Evolutionary conservation across 1,140 invertebrate genomes (phyloP).

Genomic region (Sycophaga agraensis): DNA sequence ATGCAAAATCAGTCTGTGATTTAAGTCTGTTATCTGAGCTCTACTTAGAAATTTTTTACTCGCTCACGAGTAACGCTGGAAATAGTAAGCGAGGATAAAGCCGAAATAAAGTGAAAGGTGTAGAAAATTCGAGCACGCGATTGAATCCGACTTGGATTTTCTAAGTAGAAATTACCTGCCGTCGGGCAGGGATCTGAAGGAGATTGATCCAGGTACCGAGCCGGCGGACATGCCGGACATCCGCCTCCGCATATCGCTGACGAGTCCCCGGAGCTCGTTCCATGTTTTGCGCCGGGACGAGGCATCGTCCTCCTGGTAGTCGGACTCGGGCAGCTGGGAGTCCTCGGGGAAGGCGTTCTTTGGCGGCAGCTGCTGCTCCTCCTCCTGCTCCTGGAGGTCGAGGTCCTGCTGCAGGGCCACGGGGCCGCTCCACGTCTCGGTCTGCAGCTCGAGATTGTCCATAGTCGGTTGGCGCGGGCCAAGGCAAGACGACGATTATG

Average conservation of each 20-base stretch:
- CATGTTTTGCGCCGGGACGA: constrained; percentile 60
- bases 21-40: too few species aligned
- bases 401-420: neutral
- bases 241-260: constrained; percentile 78
- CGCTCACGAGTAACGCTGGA: too few species aligned
- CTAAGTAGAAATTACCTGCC: constrained; percentile 54
- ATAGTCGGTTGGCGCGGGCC: neutral
- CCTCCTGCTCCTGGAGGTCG: neutral
- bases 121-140: too few species aligned
- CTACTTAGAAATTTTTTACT: too few species aligned
- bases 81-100: neutral
- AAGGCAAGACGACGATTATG: neutral
- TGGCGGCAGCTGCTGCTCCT: neutral
- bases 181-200: constrained; percentile 75
- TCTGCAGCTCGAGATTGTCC: constrained; percentile 6
- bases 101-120: too few species aligned
- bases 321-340: constrained; percentile 12
- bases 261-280: constrained; percentile 77
- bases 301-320: neutral
- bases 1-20: neutral
- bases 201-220: constrained; percentile 74
- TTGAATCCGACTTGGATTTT: too few species aligned
- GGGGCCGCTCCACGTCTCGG: constrained; percentile 3
- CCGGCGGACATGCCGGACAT: constrained; percentile 74
- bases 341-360: neutral